Percentiles rank a stretch among this genome's conserved stretches.
These are phyloP conservation scores for Caradrina clavipalpis DNA, from an alignment of 2,888 invertebrate genomes.

Conservation along the genomic window DNA sequence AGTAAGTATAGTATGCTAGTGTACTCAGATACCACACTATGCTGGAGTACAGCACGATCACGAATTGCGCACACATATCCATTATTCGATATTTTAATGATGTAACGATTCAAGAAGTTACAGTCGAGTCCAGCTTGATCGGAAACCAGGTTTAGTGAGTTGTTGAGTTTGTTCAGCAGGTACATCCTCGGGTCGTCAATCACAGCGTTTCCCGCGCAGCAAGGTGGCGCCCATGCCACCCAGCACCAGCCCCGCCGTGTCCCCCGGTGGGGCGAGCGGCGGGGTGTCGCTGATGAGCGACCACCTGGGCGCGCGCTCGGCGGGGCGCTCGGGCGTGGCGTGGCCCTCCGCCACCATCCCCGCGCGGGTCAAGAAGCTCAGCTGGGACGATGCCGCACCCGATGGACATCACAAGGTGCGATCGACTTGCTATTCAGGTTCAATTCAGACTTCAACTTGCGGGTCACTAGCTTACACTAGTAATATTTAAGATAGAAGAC, in stretches of 20 bases:
- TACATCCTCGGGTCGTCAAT: constrained; percentile 65
- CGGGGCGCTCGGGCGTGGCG: constrained; percentile 86
- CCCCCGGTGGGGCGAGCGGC: constrained; percentile 69
- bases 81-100: too few species aligned
- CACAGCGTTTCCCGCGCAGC: constrained; percentile 73
- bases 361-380: constrained; percentile 94
- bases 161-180: constrained; percentile 12
- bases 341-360: constrained; percentile 94
- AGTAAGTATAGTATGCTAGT: constrained; percentile 10
- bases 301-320: constrained; percentile 78
- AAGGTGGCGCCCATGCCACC: constrained; percentile 80
- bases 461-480: not conserved
- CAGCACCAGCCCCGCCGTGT: constrained; percentile 49
- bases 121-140: not conserved
- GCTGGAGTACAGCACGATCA: too few species aligned
- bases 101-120: not conserved
- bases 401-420: constrained; percentile 53
- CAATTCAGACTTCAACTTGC: not conserved
- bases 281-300: constrained; percentile 80
- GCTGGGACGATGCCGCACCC: constrained; percentile 84
- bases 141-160: not conserved
- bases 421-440: constrained; percentile 3
- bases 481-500: not conserved
- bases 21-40: too few species aligned
- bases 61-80: too few species aligned